Percentiles rank a stretch among this genome's conserved stretches.
These are phyloP conservation scores for Orientallactaga sibirica DNA, from an alignment of 2,797 vertebrate genomes.

Conservation along the genomic window DNA sequence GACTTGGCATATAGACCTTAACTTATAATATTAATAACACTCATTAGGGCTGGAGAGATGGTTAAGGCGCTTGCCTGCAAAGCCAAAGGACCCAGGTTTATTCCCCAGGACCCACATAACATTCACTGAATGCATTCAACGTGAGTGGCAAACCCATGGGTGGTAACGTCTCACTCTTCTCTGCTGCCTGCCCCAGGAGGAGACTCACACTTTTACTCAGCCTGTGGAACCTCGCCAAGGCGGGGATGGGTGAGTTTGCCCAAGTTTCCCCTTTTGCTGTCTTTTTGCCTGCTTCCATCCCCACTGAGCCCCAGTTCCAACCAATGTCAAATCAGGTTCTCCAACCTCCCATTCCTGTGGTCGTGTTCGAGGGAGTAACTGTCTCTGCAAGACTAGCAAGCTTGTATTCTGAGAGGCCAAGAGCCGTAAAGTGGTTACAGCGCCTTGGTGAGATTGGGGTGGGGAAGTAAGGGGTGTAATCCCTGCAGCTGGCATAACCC, in stretches of 20 bases:
- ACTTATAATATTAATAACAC: neutral
- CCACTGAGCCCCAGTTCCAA: no score
- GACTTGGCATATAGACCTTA: neutral
- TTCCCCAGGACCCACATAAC: no score
- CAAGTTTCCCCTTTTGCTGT: no score
- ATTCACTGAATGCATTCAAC: accelerated
- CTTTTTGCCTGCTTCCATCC: neutral
- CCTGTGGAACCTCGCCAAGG: accelerated
- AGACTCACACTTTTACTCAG: accelerated
- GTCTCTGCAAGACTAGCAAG: neutral
- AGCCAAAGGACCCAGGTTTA: no score
- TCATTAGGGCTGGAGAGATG: no score
- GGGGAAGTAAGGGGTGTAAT: neutral
- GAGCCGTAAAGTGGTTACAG: neutral
- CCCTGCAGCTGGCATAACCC: no score
- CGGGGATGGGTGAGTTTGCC: accelerated
- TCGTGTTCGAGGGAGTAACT: neutral
- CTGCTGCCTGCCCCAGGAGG: accelerated
- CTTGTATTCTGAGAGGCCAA: neutral
- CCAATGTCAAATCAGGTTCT: no score
- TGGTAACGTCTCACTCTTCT: accelerated
- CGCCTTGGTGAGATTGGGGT: neutral
- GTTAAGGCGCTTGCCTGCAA: no score
- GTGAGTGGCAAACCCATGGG: accelerated
- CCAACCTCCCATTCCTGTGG: accelerated